A percentile compares a stretch with the other conserved stretches of the same genome.
Evolutionary conservation across 2,797 vertebrate species (phyloP).

Genomic region (Hippopotamyrus pictus): DNA sequence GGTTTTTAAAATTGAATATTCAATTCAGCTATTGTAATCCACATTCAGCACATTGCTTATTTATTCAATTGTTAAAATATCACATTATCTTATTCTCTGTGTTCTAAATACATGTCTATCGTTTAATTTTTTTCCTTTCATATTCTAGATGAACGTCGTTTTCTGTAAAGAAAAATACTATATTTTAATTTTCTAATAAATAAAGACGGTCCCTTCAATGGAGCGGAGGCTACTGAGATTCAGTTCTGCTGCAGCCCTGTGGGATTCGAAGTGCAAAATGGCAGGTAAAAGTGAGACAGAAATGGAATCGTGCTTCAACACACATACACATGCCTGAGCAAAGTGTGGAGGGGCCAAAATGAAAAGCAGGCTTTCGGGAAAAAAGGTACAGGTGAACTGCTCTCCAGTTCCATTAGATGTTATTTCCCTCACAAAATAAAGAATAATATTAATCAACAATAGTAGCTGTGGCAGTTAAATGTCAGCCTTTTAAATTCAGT

Average conservation of each 20-base stretch:
- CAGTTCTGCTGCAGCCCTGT: background rate
- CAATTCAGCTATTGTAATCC: background rate
- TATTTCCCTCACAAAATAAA: background rate
- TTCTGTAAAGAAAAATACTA: background rate
- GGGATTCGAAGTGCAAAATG: background rate
- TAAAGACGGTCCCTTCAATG: background rate
- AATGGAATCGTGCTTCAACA: background rate
- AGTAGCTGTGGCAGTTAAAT: background rate
- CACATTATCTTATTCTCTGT: background rate
- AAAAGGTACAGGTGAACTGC: background rate
- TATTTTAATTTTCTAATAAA: background rate
- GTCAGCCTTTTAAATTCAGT: background rate
- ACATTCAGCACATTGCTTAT: background rate
- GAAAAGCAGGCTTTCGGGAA: background rate
- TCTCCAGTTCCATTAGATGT: background rate
- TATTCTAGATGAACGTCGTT: background rate
- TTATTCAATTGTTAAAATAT: background rate
- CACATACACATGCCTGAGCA: background rate
- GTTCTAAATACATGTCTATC: background rate
- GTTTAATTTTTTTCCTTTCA: background rate
- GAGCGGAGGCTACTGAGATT: background rate
- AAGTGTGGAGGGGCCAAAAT: background rate
- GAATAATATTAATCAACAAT: background rate
- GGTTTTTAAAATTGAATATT: background rate
- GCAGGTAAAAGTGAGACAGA: background rate